Evolutionary conservation across 2,888 invertebrate species (phyloP), one percentile per base, ranked within the genome.

Genomic region (Dicyrtomina minuta): DNA sequence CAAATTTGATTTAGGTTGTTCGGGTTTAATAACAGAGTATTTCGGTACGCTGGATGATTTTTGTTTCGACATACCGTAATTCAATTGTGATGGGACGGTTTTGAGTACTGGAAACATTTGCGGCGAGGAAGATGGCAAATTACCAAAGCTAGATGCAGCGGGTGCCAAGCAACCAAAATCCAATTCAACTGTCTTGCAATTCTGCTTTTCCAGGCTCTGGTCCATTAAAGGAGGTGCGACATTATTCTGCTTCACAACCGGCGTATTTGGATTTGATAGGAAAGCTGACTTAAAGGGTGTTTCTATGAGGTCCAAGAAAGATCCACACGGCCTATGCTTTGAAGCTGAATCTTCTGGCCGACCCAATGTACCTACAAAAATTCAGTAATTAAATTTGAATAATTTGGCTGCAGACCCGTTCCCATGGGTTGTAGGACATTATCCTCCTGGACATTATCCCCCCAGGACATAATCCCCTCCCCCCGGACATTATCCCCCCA

Each of bases 281-380:
- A 68, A 62, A 39, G 27, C 41, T 2, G 33, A 55, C 26, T 68
- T 68, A 17, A 20, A 62, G 8, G 68, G 68, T 0, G 68, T 68
- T n/a, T 68, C 68, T 8, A 68, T 43, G 10, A 68, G 33, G 41
- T 68, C 68, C 15, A 68, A 17, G 43, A 68, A 55, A 20, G 62
- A 53, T 1, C 27, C 22, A 53, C 68, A 62, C 27, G 62, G 44
- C 13, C 26, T 24, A 15, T 67, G 58, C 27, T 68, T 68, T 26
- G 61, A 15, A 17, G 41, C 62, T 4, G 68, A 68, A 20, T 68
- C 68, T 56, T 68, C 68, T 1, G 55, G 68, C 1, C 68, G 41
- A 22, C 15, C 41, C 24, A 66, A 41, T 5, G 66, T 66, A 27
- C 66, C 66, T 64, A 27, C 26, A 24, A 55, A 15, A 5, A 24